Evolutionary conservation across 2,888 invertebrate species (phyloP).

Genomic region (Nymphalis c-album): DNA sequence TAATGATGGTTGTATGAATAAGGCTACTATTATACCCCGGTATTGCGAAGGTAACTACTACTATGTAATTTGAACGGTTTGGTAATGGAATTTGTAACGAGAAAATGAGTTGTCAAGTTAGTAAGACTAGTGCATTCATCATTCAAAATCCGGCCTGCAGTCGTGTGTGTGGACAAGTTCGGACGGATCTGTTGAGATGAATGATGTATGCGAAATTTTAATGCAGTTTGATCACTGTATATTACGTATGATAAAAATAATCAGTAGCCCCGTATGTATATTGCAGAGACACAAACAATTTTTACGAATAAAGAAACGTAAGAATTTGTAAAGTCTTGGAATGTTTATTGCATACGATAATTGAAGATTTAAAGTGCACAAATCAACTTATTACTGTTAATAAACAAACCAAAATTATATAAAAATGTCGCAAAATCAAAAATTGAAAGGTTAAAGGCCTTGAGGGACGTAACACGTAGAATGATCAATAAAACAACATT

Average conservation of each 20-base stretch:
- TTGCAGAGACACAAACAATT: constrained; percentile 16
- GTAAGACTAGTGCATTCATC: constrained; percentile 68
- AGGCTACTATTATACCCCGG: constrained; percentile 71
- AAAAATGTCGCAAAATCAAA: constrained; percentile 44
- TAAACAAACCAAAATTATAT: constrained; percentile 38
- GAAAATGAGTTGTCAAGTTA: constrained; percentile 79
- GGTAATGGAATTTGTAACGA: constrained; percentile 74
- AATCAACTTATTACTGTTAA: constrained; percentile 27
- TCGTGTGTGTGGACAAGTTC: constrained; percentile 49
- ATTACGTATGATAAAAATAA: constrained; percentile 32
- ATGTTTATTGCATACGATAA: constrained; percentile 13
- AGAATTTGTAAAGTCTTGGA: constrained; percentile 11
- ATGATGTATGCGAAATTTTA: constrained; percentile 47
- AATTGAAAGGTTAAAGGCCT: constrained; percentile 49
- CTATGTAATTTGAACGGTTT: constrained; percentile 73
- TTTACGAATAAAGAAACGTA: constrained; percentile 28
- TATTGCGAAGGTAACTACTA: constrained; percentile 75
- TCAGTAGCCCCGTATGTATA: constrained; percentile 16
- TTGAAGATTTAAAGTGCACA: constrained; percentile 23
- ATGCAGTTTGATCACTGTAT: constrained; percentile 44
- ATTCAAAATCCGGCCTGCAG: constrained; percentile 49
- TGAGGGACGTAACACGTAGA: constrained; percentile 51
- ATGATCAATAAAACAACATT: constrained; percentile 50
- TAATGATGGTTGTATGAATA: constrained; percentile 77
- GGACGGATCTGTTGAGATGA: constrained; percentile 47